phyloP scores from a whole-genome alignment of 2,888 invertebrate genomes.

The Ellobium chinense region DNA sequence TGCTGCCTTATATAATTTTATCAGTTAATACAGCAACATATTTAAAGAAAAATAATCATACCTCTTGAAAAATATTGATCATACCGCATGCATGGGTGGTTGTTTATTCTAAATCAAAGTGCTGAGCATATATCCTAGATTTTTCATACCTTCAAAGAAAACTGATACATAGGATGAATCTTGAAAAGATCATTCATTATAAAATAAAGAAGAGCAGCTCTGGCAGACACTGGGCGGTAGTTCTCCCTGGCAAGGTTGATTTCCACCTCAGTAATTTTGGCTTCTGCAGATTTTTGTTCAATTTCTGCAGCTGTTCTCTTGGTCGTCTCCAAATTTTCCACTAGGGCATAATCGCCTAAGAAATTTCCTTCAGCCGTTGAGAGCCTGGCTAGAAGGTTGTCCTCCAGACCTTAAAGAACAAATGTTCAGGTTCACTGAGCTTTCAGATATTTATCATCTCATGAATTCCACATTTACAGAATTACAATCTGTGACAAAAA shows the following conservation, averaged over 20 bases:
- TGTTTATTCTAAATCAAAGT: too few relatives aligned
- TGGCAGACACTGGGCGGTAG: slow-evolving; percentile 93
- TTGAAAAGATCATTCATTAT: slow-evolving; percentile 96
- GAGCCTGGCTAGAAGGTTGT: slow-evolving; percentile 92
- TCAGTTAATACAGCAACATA: too few relatives aligned
- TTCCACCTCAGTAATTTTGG: slow-evolving; percentile 92
- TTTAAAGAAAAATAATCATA: too few relatives aligned
- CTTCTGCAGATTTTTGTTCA: slow-evolving; percentile 92
- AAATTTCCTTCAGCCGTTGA: slow-evolving; percentile 96
- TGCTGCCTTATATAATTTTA: too few relatives aligned
- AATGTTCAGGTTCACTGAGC: too few relatives aligned
- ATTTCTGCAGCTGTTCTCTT: slow-evolving; percentile 97
- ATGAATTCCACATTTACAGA: too few relatives aligned
- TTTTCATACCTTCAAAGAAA: slow-evolving; percentile 89
- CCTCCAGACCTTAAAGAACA: slow-evolving; percentile 86
- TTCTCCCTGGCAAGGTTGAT: slow-evolving; percentile 96
- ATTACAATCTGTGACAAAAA: too few relatives aligned
- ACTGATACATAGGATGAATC: slow-evolving; percentile 98
- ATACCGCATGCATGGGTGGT: too few relatives aligned
- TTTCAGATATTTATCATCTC: too few relatives aligned
- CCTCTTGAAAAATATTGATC: too few relatives aligned
- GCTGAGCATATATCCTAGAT: neutral
- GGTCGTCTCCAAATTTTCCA: slow-evolving; percentile 97
- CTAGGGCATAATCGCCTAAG: slow-evolving; percentile 94
- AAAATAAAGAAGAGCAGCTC: slow-evolving; percentile 95